phyloP scores from a whole-genome alignment of 2,797 vertebrate genomes.

The Spinus pinus region DNA sequence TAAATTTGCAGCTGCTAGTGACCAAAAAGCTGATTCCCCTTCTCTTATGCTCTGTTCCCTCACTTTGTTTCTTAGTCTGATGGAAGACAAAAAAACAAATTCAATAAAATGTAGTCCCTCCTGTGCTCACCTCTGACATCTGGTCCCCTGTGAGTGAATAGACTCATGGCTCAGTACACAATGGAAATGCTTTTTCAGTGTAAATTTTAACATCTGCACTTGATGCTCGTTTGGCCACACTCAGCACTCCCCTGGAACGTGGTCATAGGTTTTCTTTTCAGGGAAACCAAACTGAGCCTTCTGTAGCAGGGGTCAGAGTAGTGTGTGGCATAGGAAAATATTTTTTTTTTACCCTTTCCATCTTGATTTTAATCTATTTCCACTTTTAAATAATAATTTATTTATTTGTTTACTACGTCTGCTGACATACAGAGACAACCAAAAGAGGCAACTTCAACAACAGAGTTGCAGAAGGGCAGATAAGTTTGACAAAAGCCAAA shows the following conservation, averaged over 20 bases:
- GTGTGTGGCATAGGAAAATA: neutral
- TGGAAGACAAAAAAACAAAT: neutral
- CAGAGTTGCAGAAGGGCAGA: neutral
- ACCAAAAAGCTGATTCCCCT: neutral
- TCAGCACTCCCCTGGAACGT: rapidly evolving
- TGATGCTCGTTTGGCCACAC: neutral
- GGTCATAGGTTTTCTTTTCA: neutral
- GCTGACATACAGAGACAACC: rapidly evolving
- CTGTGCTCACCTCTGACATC: neutral
- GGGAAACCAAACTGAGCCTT: neutral
- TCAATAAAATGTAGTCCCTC: neutral
- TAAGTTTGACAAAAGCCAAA: neutral
- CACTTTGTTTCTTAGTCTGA: neutral
- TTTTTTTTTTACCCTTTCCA: neutral
- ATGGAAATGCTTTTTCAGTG: neutral
- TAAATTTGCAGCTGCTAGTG: neutral
- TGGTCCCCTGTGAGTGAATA: rapidly evolving
- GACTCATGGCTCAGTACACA: neutral
- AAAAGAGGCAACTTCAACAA: neutral
- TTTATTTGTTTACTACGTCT: neutral
- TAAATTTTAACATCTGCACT: neutral
- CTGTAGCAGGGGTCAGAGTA: rapidly evolving
- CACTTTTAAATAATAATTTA: neutral
- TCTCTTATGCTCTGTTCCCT: neutral
- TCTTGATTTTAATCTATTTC: neutral